Evolutionary conservation across 2,888 invertebrate genomes (phyloP), one percentile per base, ranked within the genome.

Genomic region (Tetheella fluctuosa): DNA sequence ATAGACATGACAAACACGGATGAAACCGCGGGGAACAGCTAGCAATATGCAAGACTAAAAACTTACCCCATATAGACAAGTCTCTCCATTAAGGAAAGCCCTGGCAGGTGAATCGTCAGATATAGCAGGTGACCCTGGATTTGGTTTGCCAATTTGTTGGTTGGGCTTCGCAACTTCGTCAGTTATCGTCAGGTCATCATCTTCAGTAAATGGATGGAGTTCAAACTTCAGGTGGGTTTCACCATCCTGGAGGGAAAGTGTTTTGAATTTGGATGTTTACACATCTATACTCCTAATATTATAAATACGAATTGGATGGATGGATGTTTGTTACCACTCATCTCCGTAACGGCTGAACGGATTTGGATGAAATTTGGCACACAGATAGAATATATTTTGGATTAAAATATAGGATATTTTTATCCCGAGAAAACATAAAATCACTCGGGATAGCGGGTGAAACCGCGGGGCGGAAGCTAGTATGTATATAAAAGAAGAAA

Each of bases 1-100:
- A n/a, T n/a, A n/a, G n/a, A n/a, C n/a, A n/a, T n/a, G n/a, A n/a
- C n/a, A n/a, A n/a, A n/a, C n/a, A n/a, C n/a, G n/a, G n/a, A 54
- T 15, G 25, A 30, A n/a, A 6, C 25, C 25, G 25, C 25, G 25
- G 25, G 6, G 6, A 4, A 34, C 2, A 34, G 8, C 7, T 34
- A 34, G 34, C 15, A 15, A 15, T 3, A 60, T 5, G 10, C 2
- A 15, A 34, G 34, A 34, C 12, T 13, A 28, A 48, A 28, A n/a
- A 52, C 94, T 92, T 88, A 97, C 97, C 75, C 98, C 98, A 79
- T 96, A 96, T 4, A 99, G 91, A 81, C 98, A 99, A 78, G 97
- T 96, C 71, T 96, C 96, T 28, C 97, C 98, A 67, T 95, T 95
- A 1, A 99, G 90, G 79, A 99, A 98, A 53, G 95, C 96, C 64